Base-by-base conservation (phyloP, 2,888 invertebrate genomes). In the Thereva nobilitata region DNA sequence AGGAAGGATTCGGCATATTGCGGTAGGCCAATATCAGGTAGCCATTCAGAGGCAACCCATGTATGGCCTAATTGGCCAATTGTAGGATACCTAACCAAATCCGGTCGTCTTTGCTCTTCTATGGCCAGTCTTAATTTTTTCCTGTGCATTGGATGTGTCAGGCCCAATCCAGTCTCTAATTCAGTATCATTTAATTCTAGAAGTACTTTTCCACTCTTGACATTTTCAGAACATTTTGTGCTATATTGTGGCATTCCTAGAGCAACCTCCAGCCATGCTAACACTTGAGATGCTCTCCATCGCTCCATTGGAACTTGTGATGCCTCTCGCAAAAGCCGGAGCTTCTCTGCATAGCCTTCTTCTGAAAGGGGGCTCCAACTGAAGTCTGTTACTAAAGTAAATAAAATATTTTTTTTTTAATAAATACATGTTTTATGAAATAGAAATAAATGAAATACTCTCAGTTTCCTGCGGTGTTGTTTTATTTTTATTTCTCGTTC, bases 231-330 rank as follows among this genome's bases (percentile, higher is more conserved):
- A 75, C 95, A 94, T 53, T 91, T 86, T 34, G 90, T 87, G 3
- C 94, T 94, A 74, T 95, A 95, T 76, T 94, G 94, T 0, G 95
- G 93, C 95, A 97, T 95, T 63, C 94, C 95, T 5, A 97, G 85
- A 0, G 94, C 93, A 40, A 96, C 89, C 80, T 96, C 96, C 59
- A 97, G 83, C 96, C 96, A 97, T 1, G 96, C 95, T 47, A 95
- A 86, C 64, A 97, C 95, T 69, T 95, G 95, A 0, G 93, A 91
- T 9, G 96, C 94, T 67, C 93, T 86, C 96, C 96, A 97, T 75
- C 93, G 84, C 69, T 93, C 91, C 83, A 96, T 89, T 5, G 95
- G 94, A 68, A 93, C 84, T 61, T 88, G 89, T 45, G 87, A 91
- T 55, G 92, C 93, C 79, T 95, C 94, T 40, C 94, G 87, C 49